These are phyloP conservation scores for Pachyrhynchus sulphureomaculatus DNA, from an alignment of 1,140 invertebrate genomes.

Conservation along the genomic window DNA sequence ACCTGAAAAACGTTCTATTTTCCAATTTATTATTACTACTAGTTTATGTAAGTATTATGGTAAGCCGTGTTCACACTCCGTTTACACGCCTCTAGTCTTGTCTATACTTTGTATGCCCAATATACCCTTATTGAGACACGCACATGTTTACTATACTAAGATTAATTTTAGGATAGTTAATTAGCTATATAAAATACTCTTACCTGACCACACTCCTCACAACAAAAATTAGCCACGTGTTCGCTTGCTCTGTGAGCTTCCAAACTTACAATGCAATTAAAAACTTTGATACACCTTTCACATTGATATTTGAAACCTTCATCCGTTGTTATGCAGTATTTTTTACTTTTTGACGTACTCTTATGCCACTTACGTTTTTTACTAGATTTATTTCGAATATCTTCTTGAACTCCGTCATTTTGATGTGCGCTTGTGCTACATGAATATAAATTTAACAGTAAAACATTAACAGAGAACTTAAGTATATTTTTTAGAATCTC, in stretches of 20 bases:
- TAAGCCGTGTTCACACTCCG: no score
- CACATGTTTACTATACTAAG: no score
- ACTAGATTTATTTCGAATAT: background rate
- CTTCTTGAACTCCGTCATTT: background rate
- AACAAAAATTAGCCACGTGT: conserved; percentile 54
- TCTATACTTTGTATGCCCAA: no score
- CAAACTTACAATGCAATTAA: conserved; percentile 40
- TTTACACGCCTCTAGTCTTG: no score
- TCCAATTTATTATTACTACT: no score
- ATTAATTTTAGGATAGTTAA: no score
- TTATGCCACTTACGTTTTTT: conserved; percentile 1
- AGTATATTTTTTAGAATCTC: no score
- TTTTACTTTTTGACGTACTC: conserved; percentile 1
- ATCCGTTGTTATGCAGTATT: conserved; percentile 20
- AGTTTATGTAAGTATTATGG: no score
- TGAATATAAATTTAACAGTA: background rate
- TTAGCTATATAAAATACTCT: no score
- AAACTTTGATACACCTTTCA: conserved; percentile 46
- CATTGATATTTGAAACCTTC: conserved; percentile 49
- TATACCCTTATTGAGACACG: no score
- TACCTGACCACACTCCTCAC: conserved; percentile 56
- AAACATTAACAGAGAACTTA: no score
- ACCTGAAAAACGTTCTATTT: no score
- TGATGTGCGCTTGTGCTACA: background rate
- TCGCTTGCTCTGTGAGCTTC: conserved; percentile 47